Evolutionary conservation across 2,797 vertebrate genomes (phyloP).

Genomic region (Fringilla coelebs): DNA sequence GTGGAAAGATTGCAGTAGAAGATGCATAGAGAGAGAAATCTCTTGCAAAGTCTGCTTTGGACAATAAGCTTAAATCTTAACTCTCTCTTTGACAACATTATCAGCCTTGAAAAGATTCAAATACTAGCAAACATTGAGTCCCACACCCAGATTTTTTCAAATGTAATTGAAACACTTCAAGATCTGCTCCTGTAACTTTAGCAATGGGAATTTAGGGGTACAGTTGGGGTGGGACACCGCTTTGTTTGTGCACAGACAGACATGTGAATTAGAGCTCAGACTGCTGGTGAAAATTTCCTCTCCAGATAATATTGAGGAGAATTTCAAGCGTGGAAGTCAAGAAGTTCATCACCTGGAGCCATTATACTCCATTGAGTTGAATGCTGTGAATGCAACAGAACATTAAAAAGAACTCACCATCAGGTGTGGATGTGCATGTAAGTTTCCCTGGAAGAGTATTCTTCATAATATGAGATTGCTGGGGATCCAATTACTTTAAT

Average conservation of each 20-base stretch:
- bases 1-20: neutral
- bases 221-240: fast-evolving
- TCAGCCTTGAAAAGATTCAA: neutral
- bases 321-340: neutral
- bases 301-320: neutral
- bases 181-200: neutral
- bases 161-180: neutral
- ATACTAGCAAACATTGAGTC: neutral
- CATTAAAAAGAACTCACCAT: neutral
- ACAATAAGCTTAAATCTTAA: neutral
- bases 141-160: neutral
- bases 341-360: neutral
- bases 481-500: conserved; percentile 32
- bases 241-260: neutral
- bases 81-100: neutral
- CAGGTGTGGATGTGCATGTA: neutral
- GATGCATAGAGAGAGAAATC: neutral
- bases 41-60: neutral
- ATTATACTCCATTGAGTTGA: neutral
- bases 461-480: neutral
- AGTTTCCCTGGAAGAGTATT: conserved; percentile 18
- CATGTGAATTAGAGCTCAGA: neutral
- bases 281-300: neutral
- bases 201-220: neutral
- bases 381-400: neutral